Evolutionary conservation across 1,140 invertebrate species (phyloP), one percentile per base, ranked within the genome.

Genomic region (Samia ricini): DNA sequence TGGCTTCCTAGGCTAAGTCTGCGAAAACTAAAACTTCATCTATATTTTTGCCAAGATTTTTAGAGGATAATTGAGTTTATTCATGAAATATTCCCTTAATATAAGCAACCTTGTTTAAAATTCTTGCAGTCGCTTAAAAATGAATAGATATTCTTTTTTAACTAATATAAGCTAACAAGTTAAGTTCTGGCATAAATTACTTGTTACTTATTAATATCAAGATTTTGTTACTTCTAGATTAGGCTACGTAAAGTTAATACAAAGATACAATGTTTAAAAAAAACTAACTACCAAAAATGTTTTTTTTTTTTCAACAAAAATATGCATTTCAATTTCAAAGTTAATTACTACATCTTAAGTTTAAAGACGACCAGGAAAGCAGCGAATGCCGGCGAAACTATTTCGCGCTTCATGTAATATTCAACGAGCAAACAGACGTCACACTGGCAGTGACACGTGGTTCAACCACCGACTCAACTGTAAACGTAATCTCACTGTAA

Each of bases 401-500:
- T n/a, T 36, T 29, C 55, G 21, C 26, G 23, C 21, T 26, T 60
- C 59, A 60, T 60, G 59, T 52, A 60, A 33, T 60, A 60, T 60
- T 49, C 59, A 60, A 51, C 23, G 21, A 49, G 20, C 59, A 60
- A 60, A 60, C 59, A 60, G 59, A 19, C 23, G 49, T 55, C 52
- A 51, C 22, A 12, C 12, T 4, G 21, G 6, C 42, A 23, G n/a
- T 24, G 55, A 56, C 61, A 63, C 61, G 56, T 63, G 49, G 54
- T n/a, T 29, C 50, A 49, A 10, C 42, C 61, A 58, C 42, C 57
- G 48, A 54, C 22, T 18, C 52, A 22, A 55, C 24, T 23, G 12
- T 24, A 55, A 24, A 4, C 52, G 20, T 55, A 22, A 55, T 55
- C 52, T 55, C n/a, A 29, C 33, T 15, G 3, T 42, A 12, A 55